Evolutionary conservation across 1,140 invertebrate genomes (phyloP).

Genomic region (Tetragonula clypearis): DNA sequence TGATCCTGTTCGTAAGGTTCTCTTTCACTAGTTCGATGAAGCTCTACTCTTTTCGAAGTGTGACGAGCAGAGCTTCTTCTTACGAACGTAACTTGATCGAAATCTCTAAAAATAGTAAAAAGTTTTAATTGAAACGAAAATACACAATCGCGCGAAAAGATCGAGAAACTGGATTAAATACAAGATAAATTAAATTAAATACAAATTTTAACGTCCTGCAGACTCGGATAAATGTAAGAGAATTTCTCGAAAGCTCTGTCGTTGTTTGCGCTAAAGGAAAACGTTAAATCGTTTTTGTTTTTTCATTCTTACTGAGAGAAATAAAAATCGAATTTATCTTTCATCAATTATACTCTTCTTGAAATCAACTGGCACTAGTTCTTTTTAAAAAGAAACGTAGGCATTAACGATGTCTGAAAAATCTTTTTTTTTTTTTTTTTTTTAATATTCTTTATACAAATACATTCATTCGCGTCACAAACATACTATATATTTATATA

Average conservation of each 20-base stretch:
- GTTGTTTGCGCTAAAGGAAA: not conserved
- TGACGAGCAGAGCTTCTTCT: not conserved
- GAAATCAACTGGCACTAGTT: too few relatives aligned
- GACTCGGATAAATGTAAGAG: not conserved
- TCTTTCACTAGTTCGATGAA: not conserved
- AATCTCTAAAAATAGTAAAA: not conserved
- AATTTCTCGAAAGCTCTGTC: not conserved
- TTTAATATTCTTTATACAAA: slow-evolving; percentile 74
- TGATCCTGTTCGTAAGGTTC: not conserved
- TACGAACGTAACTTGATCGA: not conserved
- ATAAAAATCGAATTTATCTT: not conserved
- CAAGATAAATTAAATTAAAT: not conserved
- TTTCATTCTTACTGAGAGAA: not conserved
- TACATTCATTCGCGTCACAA: slow-evolving; percentile 73
- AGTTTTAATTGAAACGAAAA: not conserved
- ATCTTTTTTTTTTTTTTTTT: slow-evolving; percentile 1
- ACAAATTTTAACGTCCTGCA: not conserved
- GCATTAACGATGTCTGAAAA: slow-evolving; percentile 9
- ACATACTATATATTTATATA: slow-evolving; percentile 56
- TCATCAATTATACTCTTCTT: not conserved
- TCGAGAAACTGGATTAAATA: not conserved
- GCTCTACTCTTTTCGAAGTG: too few relatives aligned
- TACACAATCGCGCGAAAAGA: not conserved
- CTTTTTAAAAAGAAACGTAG: not conserved
- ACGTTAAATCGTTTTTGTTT: not conserved